Base-by-base conservation (phyloP, 2,797 vertebrate species). In the Rhadinocentrus ornatus region DNA sequence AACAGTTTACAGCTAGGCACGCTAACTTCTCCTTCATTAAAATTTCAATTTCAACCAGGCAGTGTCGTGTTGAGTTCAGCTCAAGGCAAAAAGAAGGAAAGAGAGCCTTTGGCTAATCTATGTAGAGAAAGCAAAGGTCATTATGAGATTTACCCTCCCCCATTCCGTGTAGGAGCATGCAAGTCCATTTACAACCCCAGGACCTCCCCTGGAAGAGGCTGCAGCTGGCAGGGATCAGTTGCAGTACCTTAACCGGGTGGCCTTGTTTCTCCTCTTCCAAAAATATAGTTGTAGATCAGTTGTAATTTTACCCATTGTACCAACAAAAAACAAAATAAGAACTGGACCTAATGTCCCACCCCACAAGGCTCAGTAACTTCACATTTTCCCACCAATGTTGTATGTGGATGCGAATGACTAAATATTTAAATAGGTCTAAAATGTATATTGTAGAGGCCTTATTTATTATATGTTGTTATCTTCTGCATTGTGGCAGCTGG, bases 31-130 rank as follows among this genome's bases (percentile, higher is more conserved):
- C 11, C 52, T 55, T 37, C 12, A 75, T 58, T 58, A 62, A 62
- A 74, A 53, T 50, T 60, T 71, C 52, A 35, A 32, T 71, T 71
- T 63, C 22, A 39, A 48, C 1, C 60, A 35, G 18, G 60, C 39
- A 22, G 53, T 71, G 59, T 71, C 62, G 48, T 52, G 46, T 53
- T 31, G 41, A 59, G 54, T 58, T 72, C 55, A 66, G 32, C 70
- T 59, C 46, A 53, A 26, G 46, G 46, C 62, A 59, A 26, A 56
- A 59, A 53, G 55, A 65, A 6, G 55, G 41, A 55, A 29, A 39
- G 31, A 48, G 24, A 63, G 26, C 18, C 20, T 64, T 50, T 55
- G 13, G 3, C 46, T 65, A 52, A 59, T 60, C 44, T 26, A n/a
- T 7, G 27, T 48, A 11, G 60, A 48, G 26, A 62, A 44, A 31